These are phyloP conservation scores for Hylomyscus alleni DNA, from an alignment of 2,797 vertebrate species.

Conservation along the genomic window DNA sequence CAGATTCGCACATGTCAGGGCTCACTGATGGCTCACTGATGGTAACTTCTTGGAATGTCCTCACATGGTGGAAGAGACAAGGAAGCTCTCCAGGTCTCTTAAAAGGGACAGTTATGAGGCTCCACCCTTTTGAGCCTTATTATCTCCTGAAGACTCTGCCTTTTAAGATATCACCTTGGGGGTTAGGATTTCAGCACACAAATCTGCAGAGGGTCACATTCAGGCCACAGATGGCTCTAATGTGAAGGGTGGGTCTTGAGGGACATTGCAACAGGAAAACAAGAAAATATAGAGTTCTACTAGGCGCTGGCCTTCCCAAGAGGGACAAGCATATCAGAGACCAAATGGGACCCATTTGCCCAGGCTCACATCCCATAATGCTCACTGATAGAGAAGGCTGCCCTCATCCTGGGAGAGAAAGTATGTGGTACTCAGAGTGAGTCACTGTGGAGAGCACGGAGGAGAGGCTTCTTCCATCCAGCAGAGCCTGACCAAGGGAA, in stretches of 20 bases:
- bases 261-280: neutral
- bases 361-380: neutral
- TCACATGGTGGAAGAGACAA: neutral
- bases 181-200: neutral
- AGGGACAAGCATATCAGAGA: neutral
- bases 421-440: neutral
- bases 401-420: neutral
- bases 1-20: neutral
- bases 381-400: neutral
- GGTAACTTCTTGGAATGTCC: neutral
- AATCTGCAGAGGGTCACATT: neutral
- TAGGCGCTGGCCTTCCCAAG: neutral
- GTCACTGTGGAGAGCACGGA: neutral
- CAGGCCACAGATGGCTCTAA: neutral
- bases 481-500: neutral
- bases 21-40: neutral
- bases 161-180: neutral
- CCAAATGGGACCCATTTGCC: neutral
- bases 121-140: neutral
- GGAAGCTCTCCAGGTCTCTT: neutral
- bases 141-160: neutral
- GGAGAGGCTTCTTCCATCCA: neutral
- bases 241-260: neutral
- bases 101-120: neutral
- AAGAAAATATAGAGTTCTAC: neutral